These are phyloP conservation scores for Xenops minutus DNA, from an alignment of 2,797 vertebrate species.

Conservation along the genomic window DNA sequence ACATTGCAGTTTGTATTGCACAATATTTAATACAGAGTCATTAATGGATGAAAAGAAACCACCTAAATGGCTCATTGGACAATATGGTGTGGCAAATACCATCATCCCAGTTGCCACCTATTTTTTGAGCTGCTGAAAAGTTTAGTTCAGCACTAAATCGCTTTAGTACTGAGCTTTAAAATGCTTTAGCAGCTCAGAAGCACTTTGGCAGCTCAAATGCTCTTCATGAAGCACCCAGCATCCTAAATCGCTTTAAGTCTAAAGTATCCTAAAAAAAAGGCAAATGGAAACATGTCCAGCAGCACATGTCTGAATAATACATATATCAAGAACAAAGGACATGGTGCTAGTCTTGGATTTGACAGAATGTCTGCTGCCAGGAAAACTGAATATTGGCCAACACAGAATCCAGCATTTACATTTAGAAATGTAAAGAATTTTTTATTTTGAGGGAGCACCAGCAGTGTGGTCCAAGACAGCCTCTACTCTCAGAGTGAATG, in stretches of 20 bases:
- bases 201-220: slow-evolving; percentile 66
- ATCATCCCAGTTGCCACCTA: not conserved
- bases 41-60: not conserved
- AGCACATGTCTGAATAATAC: not conserved
- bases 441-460: not conserved
- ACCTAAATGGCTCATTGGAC: not conserved
- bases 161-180: slow-evolving; percentile 66
- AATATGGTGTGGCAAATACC: not conserved
- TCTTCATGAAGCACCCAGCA: slow-evolving; percentile 43
- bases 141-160: slow-evolving; percentile 58
- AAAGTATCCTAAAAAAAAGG: slow-evolving; percentile 8
- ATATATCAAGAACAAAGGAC: not conserved
- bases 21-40: not conserved
- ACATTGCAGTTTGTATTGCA: not conserved
- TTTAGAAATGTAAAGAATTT: not conserved
- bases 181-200: slow-evolving; percentile 67
- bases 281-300: not conserved
- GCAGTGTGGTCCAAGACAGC: not conserved
- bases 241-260: slow-evolving; percentile 58
- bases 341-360: not conserved
- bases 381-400: not conserved
- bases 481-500: not conserved
- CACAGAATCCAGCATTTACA: not conserved
- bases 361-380: not conserved
- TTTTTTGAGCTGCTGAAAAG: slow-evolving; percentile 59